phyloP scores from a whole-genome alignment of 2,888 invertebrate species.

The Temnothorax rugatulus region DNA sequence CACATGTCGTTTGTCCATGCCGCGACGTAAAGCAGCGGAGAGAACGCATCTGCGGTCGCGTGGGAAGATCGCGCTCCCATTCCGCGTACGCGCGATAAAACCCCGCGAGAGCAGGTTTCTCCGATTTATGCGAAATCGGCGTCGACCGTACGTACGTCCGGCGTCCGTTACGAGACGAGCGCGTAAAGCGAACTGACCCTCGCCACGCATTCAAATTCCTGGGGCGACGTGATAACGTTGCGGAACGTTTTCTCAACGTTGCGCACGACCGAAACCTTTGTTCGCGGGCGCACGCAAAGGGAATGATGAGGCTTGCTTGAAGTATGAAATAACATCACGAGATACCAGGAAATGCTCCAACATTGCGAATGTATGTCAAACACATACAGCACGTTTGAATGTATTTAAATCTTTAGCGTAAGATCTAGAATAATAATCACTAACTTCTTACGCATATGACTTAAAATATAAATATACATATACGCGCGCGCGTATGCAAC shows the following conservation, averaged over 20 bases:
- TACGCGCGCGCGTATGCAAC: neutral
- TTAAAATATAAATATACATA: neutral
- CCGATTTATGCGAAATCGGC: conserved; percentile 71
- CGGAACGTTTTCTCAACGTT: neutral
- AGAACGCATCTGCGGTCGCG: conserved; percentile 78
- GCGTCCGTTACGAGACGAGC: conserved; percentile 53
- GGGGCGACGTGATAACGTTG: conserved; percentile 27
- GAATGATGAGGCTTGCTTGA: neutral
- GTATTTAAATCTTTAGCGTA: neutral
- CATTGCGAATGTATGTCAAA: neutral
- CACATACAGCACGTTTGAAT: no score
- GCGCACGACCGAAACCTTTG: conserved; percentile 4
- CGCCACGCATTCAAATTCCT: conserved; percentile 45
- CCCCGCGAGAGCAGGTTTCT: conserved; percentile 62
- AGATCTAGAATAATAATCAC: neutral
- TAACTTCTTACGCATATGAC: neutral
- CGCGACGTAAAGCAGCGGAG: conserved; percentile 49
- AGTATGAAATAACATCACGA: neutral
- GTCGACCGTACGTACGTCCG: conserved; percentile 15
- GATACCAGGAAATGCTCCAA: neutral
- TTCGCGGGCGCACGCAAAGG: neutral
- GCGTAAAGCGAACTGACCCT: conserved; percentile 1
- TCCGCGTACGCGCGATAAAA: conserved; percentile 65
- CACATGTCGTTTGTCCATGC: conserved; percentile 59
- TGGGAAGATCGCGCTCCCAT: conserved; percentile 84